Base-by-base conservation (phyloP, 2,113 vertebrate species). In the Hoplias malabaricus region DNA sequence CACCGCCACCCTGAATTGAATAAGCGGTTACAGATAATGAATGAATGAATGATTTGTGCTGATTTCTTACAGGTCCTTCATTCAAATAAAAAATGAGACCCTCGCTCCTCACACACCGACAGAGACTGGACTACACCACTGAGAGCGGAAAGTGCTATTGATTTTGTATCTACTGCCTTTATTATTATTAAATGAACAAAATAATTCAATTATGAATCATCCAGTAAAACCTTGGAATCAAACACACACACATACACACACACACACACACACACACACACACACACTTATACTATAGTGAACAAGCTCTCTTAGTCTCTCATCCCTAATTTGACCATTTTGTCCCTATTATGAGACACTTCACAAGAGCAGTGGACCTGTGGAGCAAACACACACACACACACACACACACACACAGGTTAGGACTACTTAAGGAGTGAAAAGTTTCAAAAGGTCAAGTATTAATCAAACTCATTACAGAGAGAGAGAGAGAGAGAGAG, bases 371-470 rank as follows among this genome's bases (percentile, higher is more conserved):
- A n/a, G 73, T 42, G 48, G 46, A 43, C 46, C 38, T 56, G 73
- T 57, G 36, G 33, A 43, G 34, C 29, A 56, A 65, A 54, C 29
- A 68, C 34, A 63, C 80, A 69, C 73, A 73, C 69, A 77, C 42
- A 29, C 73, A 78, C 71, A 75, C 73, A 75, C 61, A 77, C 75
- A 56, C 21, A 36, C 68, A 23, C 50, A 54, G 62, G 71, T 69
- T 36, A 68, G 75, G 73, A 72, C 48, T 80, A 42, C 85, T 84
- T 62, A 87, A 83, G 83, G 77, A 85, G 77, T 70, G 86, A 87
- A 88, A 90, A 86, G 88, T 90, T 87, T 69, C 81, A 85, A 93
- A 92, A 92, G 90, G 90, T 92, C 89, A 91, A 89, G 86, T 87
- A 91, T 88, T 85, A 91, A 91, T 91, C 89, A 91, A 88, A 89